A percentile compares a stretch with the other conserved stretches of the same genome.
phyloP scores from a whole-genome alignment of 2,113 vertebrate species.

The Tyto alba region DNA sequence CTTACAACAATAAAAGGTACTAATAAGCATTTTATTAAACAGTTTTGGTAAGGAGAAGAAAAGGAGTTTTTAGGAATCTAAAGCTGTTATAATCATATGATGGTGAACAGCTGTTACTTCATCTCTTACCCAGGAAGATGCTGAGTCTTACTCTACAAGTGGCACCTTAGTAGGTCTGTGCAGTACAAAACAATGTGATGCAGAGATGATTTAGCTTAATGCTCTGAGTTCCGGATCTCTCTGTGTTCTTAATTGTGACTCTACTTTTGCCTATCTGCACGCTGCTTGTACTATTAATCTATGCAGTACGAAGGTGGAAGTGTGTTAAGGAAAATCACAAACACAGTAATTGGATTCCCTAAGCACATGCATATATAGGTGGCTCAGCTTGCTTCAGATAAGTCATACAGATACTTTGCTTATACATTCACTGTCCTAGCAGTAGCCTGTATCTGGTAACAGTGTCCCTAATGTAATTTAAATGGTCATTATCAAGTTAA shows the following conservation, averaged over 20 bases:
- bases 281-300: not conserved
- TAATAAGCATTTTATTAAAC: not conserved
- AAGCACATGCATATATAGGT: not conserved
- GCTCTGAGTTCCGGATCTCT: not conserved
- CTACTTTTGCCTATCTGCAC: not conserved
- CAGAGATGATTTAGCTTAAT: not conserved
- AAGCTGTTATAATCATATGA: not conserved
- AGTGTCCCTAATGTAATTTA: not conserved
- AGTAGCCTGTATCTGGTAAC: not conserved
- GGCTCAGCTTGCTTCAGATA: not conserved
- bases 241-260: not conserved
- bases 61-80: not conserved
- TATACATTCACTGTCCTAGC: accelerated
- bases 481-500: not conserved
- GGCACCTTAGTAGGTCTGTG: not conserved
- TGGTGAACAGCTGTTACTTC: not conserved
- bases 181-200: not conserved
- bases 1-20: constrained; percentile 99
- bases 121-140: not conserved
- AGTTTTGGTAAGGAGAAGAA: not conserved
- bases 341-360: not conserved
- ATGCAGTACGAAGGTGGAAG: not conserved
- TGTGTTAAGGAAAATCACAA: not conserved
- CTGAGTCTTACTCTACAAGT: not conserved
- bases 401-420: not conserved